Evolutionary conservation across 2,797 vertebrate species (phyloP), one percentile per base, ranked within the genome.

Genomic region (Rhinoraja longicauda): DNA sequence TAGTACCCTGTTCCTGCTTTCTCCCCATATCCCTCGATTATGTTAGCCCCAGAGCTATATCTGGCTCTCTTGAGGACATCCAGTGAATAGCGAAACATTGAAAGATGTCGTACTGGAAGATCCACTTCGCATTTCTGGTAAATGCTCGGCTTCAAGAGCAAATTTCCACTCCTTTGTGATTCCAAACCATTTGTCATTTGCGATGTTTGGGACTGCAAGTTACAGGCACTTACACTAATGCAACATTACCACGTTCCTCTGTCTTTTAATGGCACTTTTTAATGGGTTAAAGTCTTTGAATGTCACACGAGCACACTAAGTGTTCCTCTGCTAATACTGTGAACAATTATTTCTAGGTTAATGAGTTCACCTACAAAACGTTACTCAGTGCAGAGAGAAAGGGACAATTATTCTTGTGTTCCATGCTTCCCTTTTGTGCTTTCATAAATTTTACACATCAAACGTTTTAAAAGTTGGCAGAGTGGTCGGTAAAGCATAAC

Each of bases 261-360:
- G 62, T 88, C 59, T 86, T 67, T 67, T 88, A 67, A 78, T 67
- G 84, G 17, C n/a, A 64, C 6, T 64, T 67, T 67, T 64, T 67
- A 88, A 88, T 88, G 84, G 59, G 19, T 88, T 88, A 88, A 88
- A 19, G 84, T 32, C 84, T 88, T 67, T 88, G 59, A 88, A 67
- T 88, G 84, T 64, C n/a, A 88, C 59, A 36, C 13, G 15, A 62
- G 21, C 59, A 62, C 59, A 88, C 67, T 88, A 88, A 88, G 59
- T 88, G 82, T 86, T 86, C 82, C 26, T 86, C 84, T 67, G 59
- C 59, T 4, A 21, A 88, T 67, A 67, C 84, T 9, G 59, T 0
- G 84, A 88, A 36, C 84, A 88, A 88, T 88, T 88, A 88, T 88
- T 67, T 67, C 84, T 64, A 88, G 84, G 84, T 64, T 88, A 88